Evolutionary conservation across 2,888 invertebrate genomes (phyloP).

Genomic region (Calameuta filiformis): DNA sequence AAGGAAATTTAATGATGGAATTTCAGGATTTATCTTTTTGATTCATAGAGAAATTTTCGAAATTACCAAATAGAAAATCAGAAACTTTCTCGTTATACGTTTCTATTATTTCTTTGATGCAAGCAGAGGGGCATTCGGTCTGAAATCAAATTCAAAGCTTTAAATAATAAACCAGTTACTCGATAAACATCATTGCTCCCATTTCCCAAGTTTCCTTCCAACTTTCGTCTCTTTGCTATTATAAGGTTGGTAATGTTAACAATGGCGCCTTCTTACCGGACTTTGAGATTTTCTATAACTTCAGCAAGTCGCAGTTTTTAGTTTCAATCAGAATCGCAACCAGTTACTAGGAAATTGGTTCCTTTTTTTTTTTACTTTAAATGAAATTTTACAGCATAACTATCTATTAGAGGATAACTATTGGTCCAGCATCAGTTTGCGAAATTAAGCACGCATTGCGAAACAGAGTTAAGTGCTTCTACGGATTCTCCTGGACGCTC

Average conservation of each 20-base stretch:
- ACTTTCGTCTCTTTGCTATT: not conserved
- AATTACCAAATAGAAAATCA: not conserved
- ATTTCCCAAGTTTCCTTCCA: not conserved
- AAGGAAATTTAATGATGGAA: not conserved
- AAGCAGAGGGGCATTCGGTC: not conserved
- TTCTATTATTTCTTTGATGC: not conserved
- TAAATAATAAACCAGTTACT: not conserved
- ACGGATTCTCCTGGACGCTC: not conserved
- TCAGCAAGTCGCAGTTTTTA: not conserved
- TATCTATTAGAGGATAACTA: not conserved
- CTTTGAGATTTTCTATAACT: not conserved
- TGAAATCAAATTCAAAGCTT: not conserved
- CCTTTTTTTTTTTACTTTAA: not conserved
- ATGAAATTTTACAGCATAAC: not conserved
- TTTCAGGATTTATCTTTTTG: not conserved
- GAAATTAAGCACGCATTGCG: not conserved
- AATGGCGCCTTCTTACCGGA: not conserved
- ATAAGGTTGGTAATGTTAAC: not conserved
- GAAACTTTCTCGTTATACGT: not conserved
- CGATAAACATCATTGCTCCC: not conserved
- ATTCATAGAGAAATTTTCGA: not conserved
- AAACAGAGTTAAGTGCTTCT: not conserved
- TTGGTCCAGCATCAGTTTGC: too few species aligned
- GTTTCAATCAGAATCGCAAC: not conserved
- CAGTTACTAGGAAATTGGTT: not conserved